Conservation (phyloP, 2,797 vertebrate species). For the Orestias chungarensis region DNA sequence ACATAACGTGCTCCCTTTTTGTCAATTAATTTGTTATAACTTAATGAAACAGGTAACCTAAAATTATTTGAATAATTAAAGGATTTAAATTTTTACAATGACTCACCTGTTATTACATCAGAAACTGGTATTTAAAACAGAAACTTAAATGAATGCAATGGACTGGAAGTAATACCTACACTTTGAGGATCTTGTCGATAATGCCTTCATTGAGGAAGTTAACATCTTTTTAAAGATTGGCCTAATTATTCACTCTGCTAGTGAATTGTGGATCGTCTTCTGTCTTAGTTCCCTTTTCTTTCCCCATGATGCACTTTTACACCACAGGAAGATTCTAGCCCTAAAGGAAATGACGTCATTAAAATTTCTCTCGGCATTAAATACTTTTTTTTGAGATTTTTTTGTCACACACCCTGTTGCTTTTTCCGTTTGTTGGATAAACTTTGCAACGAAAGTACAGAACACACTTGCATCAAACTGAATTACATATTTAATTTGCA, state of each 20-base stretch:
- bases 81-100: no score
- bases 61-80: no score
- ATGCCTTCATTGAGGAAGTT: background rate
- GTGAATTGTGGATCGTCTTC: background rate
- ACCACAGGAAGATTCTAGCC: background rate
- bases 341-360: background rate
- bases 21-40: background rate
- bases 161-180: no score
- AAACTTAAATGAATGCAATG: no score
- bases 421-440: background rate
- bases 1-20: background rate
- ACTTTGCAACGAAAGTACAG: background rate
- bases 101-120: background rate
- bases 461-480: background rate
- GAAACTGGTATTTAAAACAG: background rate
- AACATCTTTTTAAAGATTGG: background rate
- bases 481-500: background rate
- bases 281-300: background rate
- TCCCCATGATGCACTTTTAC: background rate
- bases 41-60: no score
- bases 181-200: background rate
- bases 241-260: background rate
- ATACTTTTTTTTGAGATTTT: constrained; percentile 1
- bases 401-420: background rate
- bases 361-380: background rate